phyloP scores from a whole-genome alignment of 2,113 vertebrate genomes.

The Amphilophus citrinellus region DNA sequence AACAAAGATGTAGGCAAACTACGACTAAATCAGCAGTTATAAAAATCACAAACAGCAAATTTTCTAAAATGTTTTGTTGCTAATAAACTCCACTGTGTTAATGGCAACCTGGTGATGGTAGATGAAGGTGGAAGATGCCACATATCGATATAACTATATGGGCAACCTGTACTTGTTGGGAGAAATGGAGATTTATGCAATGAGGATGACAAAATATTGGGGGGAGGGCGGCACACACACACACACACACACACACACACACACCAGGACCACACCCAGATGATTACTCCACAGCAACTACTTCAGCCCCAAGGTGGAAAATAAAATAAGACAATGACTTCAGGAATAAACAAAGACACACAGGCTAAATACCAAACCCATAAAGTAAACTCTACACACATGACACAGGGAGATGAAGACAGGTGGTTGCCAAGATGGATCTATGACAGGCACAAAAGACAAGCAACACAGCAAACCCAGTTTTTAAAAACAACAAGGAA shows the following conservation, averaged over 20 bases:
- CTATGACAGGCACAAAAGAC: background rate
- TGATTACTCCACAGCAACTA: conserved; percentile 15
- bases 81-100: background rate
- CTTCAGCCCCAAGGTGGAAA: conserved; percentile 24
- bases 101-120: background rate
- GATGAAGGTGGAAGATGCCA: background rate
- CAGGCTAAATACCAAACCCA: conserved; percentile 42
- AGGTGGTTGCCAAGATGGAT: conserved; percentile 29
- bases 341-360: conserved; percentile 1
- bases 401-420: conserved; percentile 12
- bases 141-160: background rate
- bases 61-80: background rate
- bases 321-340: conserved; percentile 20
- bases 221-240: too few species aligned
- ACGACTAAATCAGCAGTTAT: background rate
- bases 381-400: conserved; percentile 41
- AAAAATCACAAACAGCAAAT: background rate
- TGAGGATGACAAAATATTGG: background rate
- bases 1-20: background rate
- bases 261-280: conserved; percentile 32
- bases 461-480: conserved; percentile 4
- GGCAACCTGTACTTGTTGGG: background rate
- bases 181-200: background rate
- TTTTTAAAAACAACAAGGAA: background rate
- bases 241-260: background rate